Base-by-base conservation (phyloP, 2,888 invertebrate genomes). In the Cryptocephalus primarius region DNA sequence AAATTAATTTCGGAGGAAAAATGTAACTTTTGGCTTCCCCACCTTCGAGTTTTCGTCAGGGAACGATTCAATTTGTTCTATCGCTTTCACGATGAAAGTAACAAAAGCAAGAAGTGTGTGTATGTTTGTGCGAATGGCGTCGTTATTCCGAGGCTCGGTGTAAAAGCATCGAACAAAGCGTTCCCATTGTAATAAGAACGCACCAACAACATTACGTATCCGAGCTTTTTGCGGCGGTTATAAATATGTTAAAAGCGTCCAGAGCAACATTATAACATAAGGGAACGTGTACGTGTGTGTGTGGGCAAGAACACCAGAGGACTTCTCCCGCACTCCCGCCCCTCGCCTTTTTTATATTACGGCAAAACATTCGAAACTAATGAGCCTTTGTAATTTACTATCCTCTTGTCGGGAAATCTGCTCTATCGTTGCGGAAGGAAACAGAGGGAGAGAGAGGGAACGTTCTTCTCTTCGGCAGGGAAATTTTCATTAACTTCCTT, bases 311-410 rank as follows among this genome's bases (percentile, higher is more conserved):
- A 22, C 22, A 22, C 22, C 22, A 22, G 22, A 22, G 22, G 22
- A 22, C 22, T 6, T 22, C 22, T 22, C 22, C 44, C 44, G n/a
- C n/a, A 44, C 33, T 14, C 42, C 6, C n/a, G 6, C 36, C 36
- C 36, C 12, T 36, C 6, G n/a, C 12, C 38, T 38, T 44, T 40
- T 40, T 42, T 11, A 8, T 12, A 11, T 33, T 33, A 43, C 40
- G 42, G 43, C 44, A 44, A 44, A 54, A 50, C 54, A 50, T 51
- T 54, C 44, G 45, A 44, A 50, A 51, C 48, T 56, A 55, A 56
- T 55, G 53, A 56, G 51, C 49, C 54, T 51, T 52, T 47, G 53
- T 50, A 51, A 53, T 56, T 55, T 50, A 50, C 48, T 49, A 48
- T 51, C 48, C 52, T 51, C 48, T 22, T 48, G 48, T 47, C 45